Percentiles rank a stretch among this genome's conserved stretches.
These are phyloP conservation scores for Vulpes ferrilata DNA, from an alignment of 2,113 vertebrate species.

Conservation along the genomic window DNA sequence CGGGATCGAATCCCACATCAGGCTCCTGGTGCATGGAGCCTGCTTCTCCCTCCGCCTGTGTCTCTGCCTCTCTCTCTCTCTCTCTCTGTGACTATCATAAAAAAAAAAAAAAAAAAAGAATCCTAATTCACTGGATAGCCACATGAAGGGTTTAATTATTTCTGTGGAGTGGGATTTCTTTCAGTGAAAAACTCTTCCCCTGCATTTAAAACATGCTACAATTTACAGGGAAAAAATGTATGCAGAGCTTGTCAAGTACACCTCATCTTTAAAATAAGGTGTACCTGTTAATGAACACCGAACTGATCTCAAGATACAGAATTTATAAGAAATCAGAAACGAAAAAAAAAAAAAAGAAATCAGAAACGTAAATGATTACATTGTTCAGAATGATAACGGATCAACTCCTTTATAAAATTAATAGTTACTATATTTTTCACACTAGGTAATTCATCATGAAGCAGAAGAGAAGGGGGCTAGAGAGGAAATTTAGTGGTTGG, in stretches of 20 bases:
- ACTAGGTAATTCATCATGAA: background rate
- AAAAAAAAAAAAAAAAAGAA: background rate
- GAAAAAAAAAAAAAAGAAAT: background rate
- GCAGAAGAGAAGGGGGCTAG: background rate
- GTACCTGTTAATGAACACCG: background rate
- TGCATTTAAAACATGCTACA: slow-evolving; percentile 37
- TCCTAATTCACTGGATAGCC: background rate
- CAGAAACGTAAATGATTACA: background rate
- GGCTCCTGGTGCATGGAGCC: too few species aligned
- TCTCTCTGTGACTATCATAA: too few species aligned
- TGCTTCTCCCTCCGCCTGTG: too few species aligned
- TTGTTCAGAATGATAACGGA: background rate
- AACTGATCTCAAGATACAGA: slow-evolving; percentile 35
- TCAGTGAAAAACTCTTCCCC: slow-evolving; percentile 4
- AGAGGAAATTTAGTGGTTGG: background rate
- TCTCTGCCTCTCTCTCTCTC: too few species aligned
- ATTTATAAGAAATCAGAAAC: slow-evolving; percentile 36
- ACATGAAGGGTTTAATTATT: background rate
- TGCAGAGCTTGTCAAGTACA: background rate
- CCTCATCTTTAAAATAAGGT: slow-evolving; percentile 35
- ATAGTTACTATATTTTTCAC: slow-evolving; percentile 3
- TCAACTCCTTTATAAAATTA: background rate
- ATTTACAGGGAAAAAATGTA: background rate
- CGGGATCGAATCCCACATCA: too few species aligned
- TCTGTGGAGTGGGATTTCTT: background rate